A percentile compares a stretch with the other conserved stretches of the same genome.
phyloP scores from a whole-genome alignment of 2,113 vertebrate species.

The Pycnonotus jocosus region DNA sequence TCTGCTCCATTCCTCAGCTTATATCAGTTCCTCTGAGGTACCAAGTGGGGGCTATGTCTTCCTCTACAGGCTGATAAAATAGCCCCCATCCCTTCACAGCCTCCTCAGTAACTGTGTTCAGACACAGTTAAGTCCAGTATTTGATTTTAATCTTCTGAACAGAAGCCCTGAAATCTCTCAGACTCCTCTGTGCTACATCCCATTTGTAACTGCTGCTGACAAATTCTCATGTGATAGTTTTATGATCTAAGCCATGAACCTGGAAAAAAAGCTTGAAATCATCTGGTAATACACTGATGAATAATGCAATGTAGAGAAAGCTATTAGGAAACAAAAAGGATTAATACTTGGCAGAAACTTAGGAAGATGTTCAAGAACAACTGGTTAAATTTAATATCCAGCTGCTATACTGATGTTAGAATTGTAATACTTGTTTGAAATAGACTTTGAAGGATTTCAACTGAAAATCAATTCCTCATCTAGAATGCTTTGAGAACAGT shows the following conservation, averaged over 20 bases:
- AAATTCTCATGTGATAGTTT: slow-evolving; percentile 39
- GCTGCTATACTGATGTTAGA: slow-evolving; percentile 34
- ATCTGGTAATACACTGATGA: slow-evolving; percentile 11
- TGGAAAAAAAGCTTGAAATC: slow-evolving; percentile 29
- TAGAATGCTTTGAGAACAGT: neutral
- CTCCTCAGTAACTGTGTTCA: neutral
- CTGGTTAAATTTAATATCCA: slow-evolving; percentile 58
- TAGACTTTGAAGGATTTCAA: slow-evolving; percentile 52
- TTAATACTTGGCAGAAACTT: slow-evolving; percentile 51
- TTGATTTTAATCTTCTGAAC: slow-evolving; percentile 15
- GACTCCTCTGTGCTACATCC: slow-evolving; percentile 5
- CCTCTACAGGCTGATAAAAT: neutral
- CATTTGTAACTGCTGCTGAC: slow-evolving; percentile 22
- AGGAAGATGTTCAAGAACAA: slow-evolving; percentile 42
- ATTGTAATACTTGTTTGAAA: slow-evolving; percentile 47
- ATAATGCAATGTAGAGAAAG: slow-evolving; percentile 39
- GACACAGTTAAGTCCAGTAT: neutral
- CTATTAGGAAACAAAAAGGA: slow-evolving; percentile 40
- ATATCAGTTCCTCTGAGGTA: neutral
- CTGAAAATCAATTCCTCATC: slow-evolving; percentile 47
- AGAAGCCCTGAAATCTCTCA: neutral
- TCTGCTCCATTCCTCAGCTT: neutral
- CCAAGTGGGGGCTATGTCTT: neutral
- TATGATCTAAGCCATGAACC: slow-evolving; percentile 32
- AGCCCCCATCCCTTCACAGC: neutral